A percentile compares a stretch with the other conserved stretches of the same genome.
Evolutionary conservation across 2,888 invertebrate species (phyloP).

Genomic region (Ophion ellenae): DNA sequence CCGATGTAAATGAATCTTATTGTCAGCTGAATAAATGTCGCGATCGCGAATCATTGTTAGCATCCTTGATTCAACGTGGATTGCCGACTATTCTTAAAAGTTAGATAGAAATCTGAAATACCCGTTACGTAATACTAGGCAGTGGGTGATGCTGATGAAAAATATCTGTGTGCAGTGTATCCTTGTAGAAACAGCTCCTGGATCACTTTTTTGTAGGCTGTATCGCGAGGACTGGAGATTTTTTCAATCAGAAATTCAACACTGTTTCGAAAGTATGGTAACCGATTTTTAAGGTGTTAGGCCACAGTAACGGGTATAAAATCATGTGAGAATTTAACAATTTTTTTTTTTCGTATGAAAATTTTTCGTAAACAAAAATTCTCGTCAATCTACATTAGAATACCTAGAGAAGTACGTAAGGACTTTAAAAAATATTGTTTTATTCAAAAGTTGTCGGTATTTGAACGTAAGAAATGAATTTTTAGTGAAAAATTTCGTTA

Average conservation of each 20-base stretch:
- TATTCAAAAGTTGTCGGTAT: too few species aligned
- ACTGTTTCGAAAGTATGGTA: background rate
- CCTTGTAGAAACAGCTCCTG: background rate
- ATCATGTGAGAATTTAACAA: too few species aligned
- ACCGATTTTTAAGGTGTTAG: too few species aligned
- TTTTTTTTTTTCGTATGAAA: too few species aligned
- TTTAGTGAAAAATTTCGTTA: too few species aligned
- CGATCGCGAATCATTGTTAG: slow-evolving; percentile 37
- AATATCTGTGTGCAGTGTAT: slow-evolving; percentile 30
- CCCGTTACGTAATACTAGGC: slow-evolving; percentile 44
- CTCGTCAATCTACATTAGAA: too few species aligned
- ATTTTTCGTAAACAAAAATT: too few species aligned
- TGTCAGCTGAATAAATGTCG: slow-evolving; percentile 7
- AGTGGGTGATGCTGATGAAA: slow-evolving; percentile 29
- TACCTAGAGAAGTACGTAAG: too few species aligned
- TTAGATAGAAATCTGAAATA: slow-evolving; percentile 56
- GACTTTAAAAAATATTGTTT: too few species aligned
- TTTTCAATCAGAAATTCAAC: background rate
- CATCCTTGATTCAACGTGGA: slow-evolving; percentile 48
- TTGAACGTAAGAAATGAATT: too few species aligned
- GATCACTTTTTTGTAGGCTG: background rate
- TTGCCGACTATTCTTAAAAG: slow-evolving; percentile 51
- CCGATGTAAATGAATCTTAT: slow-evolving; percentile 39
- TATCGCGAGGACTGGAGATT: background rate
- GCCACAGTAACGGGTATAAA: too few species aligned